Percentiles rank a stretch among this genome's conserved stretches.
Conservation (phyloP, 92 coral and sea anemone species). For the Bergia puertoricense region DNA sequence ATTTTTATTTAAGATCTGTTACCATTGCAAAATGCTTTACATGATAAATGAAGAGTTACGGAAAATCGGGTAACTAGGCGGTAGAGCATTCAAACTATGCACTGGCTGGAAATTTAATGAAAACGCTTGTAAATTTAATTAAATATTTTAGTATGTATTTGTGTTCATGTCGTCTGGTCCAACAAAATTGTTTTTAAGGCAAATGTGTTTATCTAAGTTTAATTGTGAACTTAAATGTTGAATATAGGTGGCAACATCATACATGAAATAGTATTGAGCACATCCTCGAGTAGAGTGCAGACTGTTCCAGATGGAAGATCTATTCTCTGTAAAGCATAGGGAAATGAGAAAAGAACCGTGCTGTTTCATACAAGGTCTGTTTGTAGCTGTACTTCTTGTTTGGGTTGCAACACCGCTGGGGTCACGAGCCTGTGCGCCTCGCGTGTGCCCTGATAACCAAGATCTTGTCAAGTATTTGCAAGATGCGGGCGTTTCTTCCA, state of each 20-base stretch:
- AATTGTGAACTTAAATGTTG: neutral
- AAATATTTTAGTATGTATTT: neutral
- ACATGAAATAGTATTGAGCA: neutral
- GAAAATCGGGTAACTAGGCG: neutral
- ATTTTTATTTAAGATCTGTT: too few relatives aligned
- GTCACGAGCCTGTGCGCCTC: neutral
- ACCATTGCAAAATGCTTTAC: too few relatives aligned
- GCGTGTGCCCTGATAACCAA: slow-evolving; percentile 1
- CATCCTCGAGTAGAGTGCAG: neutral
- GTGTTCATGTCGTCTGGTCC: neutral
- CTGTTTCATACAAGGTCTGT: neutral
- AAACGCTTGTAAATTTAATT: neutral
- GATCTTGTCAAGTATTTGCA: slow-evolving; percentile 19
- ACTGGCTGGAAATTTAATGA: neutral
- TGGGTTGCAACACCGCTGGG: neutral
- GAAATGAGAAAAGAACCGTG: neutral
- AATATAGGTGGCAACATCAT: neutral
- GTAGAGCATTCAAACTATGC: neutral
- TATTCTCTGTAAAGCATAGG: neutral
- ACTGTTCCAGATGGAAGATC: neutral
- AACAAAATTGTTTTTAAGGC: neutral
- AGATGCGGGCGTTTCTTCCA: slow-evolving; percentile 57
- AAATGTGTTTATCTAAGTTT: neutral
- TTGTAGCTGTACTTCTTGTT: neutral
- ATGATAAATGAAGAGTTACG: neutral